Conservation (phyloP, 1,140 invertebrate genomes). For the Uloborus diversus region DNA sequence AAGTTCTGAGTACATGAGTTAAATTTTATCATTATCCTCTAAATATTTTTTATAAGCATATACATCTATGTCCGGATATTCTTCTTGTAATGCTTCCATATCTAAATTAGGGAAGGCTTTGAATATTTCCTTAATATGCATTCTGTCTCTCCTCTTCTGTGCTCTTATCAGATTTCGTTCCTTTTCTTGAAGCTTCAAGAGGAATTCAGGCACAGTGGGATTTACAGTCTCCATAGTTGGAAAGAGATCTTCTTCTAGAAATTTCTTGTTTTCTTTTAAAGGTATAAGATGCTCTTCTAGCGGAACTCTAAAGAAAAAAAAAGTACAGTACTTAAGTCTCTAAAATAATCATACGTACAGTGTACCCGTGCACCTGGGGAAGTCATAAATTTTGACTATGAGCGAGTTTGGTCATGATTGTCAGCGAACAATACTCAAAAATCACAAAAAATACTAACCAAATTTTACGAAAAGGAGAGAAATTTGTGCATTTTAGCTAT, state of each 20-base stretch:
- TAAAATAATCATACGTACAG: too few species aligned
- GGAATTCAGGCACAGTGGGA: slow-evolving; percentile 56
- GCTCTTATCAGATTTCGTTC: neutral
- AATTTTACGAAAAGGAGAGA: too few species aligned
- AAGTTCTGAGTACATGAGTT: too few species aligned
- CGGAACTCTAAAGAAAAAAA: slow-evolving; percentile 28
- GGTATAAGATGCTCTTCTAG: slow-evolving; percentile 59
- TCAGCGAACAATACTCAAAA: too few species aligned
- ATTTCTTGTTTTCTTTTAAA: slow-evolving; percentile 58
- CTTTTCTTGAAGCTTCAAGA: slow-evolving; percentile 50
- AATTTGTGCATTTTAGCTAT: too few species aligned
- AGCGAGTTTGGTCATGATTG: too few species aligned
- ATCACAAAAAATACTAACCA: too few species aligned
- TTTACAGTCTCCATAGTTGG: slow-evolving; percentile 51
- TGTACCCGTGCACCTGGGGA: too few species aligned
- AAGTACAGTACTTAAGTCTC: too few species aligned
- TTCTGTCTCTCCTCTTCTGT: neutral
- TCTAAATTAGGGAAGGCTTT: slow-evolving; percentile 81
- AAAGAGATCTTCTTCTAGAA: slow-evolving; percentile 44
- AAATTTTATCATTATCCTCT: slow-evolving; percentile 29
- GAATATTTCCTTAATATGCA: slow-evolving; percentile 74
- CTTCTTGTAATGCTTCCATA: slow-evolving; percentile 74
- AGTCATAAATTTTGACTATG: too few species aligned
- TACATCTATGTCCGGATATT: slow-evolving; percentile 81
- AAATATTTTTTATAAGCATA: slow-evolving; percentile 63